phyloP scores from a whole-genome alignment of 1,140 invertebrate species.

The Pinna nobilis region DNA sequence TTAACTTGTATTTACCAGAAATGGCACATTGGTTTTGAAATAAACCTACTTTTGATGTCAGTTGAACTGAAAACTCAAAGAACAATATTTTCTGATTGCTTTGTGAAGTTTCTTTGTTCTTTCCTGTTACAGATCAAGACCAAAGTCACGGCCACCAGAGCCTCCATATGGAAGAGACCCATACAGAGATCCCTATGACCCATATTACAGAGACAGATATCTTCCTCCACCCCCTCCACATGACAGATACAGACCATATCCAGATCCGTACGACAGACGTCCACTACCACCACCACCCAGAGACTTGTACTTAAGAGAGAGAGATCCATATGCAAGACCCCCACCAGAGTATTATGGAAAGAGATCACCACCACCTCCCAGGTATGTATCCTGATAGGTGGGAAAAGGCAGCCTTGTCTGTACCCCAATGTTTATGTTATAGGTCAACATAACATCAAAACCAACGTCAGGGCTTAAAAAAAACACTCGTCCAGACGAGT shows the following conservation, averaged over 20 bases:
- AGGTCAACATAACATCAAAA: too few species aligned
- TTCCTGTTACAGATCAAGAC: neutral
- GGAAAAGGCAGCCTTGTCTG: neutral
- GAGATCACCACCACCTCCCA: constrained; percentile 35
- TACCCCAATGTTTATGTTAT: too few species aligned
- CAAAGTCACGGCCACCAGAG: constrained; percentile 21
- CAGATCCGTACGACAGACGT: constrained; percentile 64
- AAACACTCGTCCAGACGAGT: too few species aligned
- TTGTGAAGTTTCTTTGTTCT: neutral
- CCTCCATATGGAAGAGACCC: constrained; percentile 43
- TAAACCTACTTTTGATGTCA: too few species aligned
- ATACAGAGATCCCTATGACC: constrained; percentile 49
- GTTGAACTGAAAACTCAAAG: too few species aligned
- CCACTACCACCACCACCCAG: constrained; percentile 48
- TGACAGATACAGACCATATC: constrained; percentile 64
- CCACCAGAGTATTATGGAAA: constrained; percentile 64
- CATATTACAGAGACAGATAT: constrained; percentile 62
- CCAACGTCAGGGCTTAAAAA: too few species aligned
- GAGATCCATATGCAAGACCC: constrained; percentile 63
- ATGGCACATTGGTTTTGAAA: too few species aligned
- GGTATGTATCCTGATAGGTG: neutral
- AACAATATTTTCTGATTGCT: too few species aligned
- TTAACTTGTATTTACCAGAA: neutral
- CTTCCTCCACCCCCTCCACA: constrained; percentile 54
- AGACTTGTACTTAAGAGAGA: constrained; percentile 53